Percentiles rank a stretch among this genome's conserved stretches.
Evolutionary conservation across 2,888 invertebrate genomes (phyloP).

Genomic region (Sturmia bella): DNA sequence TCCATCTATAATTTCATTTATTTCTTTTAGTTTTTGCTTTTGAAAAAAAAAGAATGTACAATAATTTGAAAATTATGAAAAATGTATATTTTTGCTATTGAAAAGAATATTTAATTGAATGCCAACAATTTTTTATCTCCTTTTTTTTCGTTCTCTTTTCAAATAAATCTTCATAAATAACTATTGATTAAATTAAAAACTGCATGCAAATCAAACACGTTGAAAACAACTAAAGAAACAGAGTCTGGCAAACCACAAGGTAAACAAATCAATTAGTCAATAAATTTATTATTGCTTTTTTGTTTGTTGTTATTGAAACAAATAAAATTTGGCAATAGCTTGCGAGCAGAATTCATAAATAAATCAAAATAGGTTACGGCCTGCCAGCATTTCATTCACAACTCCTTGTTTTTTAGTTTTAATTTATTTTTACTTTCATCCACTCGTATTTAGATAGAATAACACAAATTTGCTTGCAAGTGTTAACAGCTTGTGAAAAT

Average conservation of each 20-base stretch:
- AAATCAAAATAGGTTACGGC: slow-evolving; percentile 52
- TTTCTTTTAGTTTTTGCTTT: slow-evolving; percentile 17
- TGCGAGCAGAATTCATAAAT: slow-evolving; percentile 37
- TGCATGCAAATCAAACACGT: background rate
- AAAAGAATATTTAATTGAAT: slow-evolving; percentile 23
- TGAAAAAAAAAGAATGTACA: slow-evolving; percentile 39
- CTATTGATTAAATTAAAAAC: slow-evolving; percentile 25
- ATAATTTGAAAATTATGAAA: slow-evolving; percentile 40
- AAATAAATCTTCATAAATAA: slow-evolving; percentile 33
- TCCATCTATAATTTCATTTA: too few relatives aligned
- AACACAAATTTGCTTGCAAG: too few relatives aligned
- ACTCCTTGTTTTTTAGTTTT: too few relatives aligned
- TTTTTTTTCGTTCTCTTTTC: slow-evolving; percentile 26
- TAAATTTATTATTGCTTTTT: slow-evolving; percentile 35
- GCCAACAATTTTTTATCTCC: slow-evolving; percentile 33
- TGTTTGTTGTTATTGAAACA: slow-evolving; percentile 14
- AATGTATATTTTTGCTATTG: background rate
- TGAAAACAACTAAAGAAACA: slow-evolving; percentile 72
- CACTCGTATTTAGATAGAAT: too few relatives aligned
- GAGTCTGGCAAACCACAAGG: slow-evolving; percentile 78
- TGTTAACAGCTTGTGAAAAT: too few relatives aligned
- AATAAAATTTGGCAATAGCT: background rate
- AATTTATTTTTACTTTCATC: too few relatives aligned
- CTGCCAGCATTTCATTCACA: too few relatives aligned
- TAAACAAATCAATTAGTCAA: slow-evolving; percentile 72